Evolutionary conservation across 2,888 invertebrate species (phyloP).

Genomic region (Petrophora chlorosata): DNA sequence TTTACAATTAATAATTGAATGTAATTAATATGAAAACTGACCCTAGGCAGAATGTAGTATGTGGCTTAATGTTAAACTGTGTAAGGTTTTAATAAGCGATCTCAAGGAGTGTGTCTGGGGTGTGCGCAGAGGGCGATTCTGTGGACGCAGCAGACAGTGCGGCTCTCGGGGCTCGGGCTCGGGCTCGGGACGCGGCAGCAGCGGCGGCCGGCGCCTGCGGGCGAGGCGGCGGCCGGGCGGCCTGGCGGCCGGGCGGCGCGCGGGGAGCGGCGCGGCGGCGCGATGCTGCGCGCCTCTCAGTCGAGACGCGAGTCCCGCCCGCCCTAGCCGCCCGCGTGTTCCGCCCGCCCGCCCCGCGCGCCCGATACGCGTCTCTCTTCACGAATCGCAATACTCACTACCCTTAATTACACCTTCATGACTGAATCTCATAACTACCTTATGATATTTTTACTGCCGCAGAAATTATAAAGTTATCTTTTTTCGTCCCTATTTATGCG

Average conservation of each 20-base stretch:
- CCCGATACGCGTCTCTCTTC: slow-evolving; percentile 61
- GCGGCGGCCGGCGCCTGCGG: slow-evolving; percentile 67
- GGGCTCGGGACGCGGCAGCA: slow-evolving; percentile 41
- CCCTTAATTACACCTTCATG: slow-evolving; percentile 56
- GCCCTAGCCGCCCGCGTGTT: slow-evolving; percentile 78
- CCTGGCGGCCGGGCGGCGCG: slow-evolving; percentile 43
- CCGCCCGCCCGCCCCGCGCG: slow-evolving; percentile 75
- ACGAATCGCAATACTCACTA: slow-evolving; percentile 55
- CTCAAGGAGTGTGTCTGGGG: slow-evolving; percentile 22
- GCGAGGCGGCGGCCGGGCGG: slow-evolving; percentile 37
- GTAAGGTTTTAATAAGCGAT: slow-evolving; percentile 1
- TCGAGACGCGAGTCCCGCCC: slow-evolving; percentile 85
- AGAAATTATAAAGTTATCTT: slow-evolving; percentile 50
- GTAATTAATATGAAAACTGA: no score
- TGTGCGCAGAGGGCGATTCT: slow-evolving; percentile 58
- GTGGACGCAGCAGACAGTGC: slow-evolving; percentile 71
- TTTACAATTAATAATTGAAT: no score
- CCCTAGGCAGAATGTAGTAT: no score
- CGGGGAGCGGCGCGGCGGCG: slow-evolving; percentile 83
- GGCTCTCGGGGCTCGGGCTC: no score
- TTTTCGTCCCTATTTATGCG: slow-evolving; percentile 59
- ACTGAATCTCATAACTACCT: slow-evolving; percentile 45
- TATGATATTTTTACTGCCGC: slow-evolving; percentile 40
- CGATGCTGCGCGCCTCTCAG: slow-evolving; percentile 87
- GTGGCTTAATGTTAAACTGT: background rate